Percentiles rank a stretch among this genome's conserved stretches.
Evolutionary conservation across 1,140 invertebrate species (phyloP).

Genomic region (Branchinecta lindahli): DNA sequence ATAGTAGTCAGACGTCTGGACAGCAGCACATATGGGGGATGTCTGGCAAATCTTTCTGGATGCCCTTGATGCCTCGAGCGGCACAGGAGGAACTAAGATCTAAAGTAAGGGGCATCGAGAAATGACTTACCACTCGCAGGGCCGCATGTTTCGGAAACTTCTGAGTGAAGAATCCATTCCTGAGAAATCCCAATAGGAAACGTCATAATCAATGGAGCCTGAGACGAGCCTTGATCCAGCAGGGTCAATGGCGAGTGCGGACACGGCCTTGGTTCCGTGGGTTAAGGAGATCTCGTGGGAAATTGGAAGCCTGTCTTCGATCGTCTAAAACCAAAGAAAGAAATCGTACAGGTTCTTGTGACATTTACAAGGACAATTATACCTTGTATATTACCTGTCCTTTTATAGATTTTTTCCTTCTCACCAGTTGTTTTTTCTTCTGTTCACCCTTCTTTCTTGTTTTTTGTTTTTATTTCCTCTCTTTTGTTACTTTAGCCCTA

Average conservation of each 20-base stretch:
- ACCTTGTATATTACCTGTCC: too few relatives aligned
- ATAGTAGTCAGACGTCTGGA: too few relatives aligned
- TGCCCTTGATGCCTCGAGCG: too few relatives aligned
- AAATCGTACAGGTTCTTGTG: not conserved
- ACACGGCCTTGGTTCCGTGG: slow-evolving; percentile 70
- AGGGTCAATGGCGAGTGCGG: slow-evolving; percentile 74
- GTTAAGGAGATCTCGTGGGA: slow-evolving; percentile 62
- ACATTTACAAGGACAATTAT: too few relatives aligned
- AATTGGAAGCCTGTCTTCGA: slow-evolving; percentile 50
- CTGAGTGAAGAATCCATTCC: slow-evolving; percentile 85
- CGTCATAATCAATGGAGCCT: slow-evolving; percentile 88
- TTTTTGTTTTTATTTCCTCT: too few relatives aligned
- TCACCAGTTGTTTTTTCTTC: too few relatives aligned
- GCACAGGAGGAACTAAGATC: too few relatives aligned
- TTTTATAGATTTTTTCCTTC: too few relatives aligned
- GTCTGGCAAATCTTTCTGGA: too few relatives aligned
- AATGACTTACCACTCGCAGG: slow-evolving; percentile 59
- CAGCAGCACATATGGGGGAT: too few relatives aligned
- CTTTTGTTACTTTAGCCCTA: too few relatives aligned
- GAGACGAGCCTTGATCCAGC: slow-evolving; percentile 79
- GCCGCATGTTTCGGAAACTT: slow-evolving; percentile 77
- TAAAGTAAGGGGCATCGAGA: not conserved
- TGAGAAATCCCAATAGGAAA: slow-evolving; percentile 94
- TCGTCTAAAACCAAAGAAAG: slow-evolving; percentile 23
- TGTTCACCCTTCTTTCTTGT: too few relatives aligned